Evolutionary conservation across 2,888 invertebrate species (phyloP).

Genomic region (Cantharis lateralis): DNA sequence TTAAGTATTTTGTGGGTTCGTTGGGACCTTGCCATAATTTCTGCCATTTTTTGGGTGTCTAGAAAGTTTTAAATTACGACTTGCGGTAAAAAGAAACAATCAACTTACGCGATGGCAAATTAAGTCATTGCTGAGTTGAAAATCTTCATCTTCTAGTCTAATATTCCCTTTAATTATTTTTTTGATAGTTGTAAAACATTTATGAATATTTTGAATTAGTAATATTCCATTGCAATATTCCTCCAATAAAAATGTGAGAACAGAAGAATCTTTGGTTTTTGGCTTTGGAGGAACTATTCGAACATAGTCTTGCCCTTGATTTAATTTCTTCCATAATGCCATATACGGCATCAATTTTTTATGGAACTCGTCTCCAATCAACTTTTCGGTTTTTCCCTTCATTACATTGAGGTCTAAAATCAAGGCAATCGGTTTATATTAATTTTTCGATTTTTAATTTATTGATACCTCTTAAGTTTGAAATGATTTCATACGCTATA

Average conservation of each 20-base stretch:
- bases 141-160: conserved; percentile 53
- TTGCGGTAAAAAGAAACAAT: background rate
- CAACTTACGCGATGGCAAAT: conserved; percentile 60
- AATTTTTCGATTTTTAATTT: background rate
- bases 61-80: conserved; percentile 31
- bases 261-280: conserved; percentile 52
- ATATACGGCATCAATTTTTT: conserved; percentile 71
- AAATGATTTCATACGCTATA: conserved; percentile 64
- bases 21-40: conserved; percentile 71
- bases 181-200: conserved; percentile 63
- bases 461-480: conserved; percentile 62
- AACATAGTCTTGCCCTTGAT: conserved; percentile 59
- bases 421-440: conserved; percentile 9
- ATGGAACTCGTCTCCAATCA: conserved; percentile 58
- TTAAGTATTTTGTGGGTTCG: conserved; percentile 64
- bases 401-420: conserved; percentile 37
- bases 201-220: conserved; percentile 66
- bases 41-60: conserved; percentile 74
- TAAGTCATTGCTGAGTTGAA: conserved; percentile 49
- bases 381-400: conserved; percentile 29
- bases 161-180: conserved; percentile 64
- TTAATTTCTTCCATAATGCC: conserved; percentile 81
- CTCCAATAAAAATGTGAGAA: conserved; percentile 65
- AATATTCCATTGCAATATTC: conserved; percentile 65
- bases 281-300: conserved; percentile 38